phyloP scores from a whole-genome alignment of 2,113 vertebrate genomes.

The Ranitomeya variabilis region DNA sequence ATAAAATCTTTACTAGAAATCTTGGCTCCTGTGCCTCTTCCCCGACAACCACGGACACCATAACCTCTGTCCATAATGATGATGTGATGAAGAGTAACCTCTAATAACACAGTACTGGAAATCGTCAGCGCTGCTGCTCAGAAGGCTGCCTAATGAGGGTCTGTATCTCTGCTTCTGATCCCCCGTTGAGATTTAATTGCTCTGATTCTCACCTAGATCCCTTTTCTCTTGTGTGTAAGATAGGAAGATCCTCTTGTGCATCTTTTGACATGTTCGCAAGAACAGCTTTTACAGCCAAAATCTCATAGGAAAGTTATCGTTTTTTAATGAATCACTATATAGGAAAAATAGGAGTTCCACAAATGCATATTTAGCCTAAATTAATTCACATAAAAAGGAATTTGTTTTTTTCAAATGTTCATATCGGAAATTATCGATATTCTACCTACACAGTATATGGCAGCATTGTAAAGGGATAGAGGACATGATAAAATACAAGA shows the following conservation, averaged over 20 bases:
- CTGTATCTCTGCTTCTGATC: neutral
- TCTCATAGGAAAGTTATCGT: neutral
- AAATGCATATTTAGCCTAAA: neutral
- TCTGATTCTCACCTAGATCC: conserved; percentile 26
- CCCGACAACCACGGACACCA: neutral
- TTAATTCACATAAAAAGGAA: neutral
- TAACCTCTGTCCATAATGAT: neutral
- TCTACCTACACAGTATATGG: neutral
- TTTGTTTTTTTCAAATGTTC: too few relatives aligned
- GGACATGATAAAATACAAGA: neutral
- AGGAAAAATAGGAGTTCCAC: neutral
- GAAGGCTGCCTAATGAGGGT: neutral
- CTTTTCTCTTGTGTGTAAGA: neutral
- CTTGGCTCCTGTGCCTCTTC: neutral
- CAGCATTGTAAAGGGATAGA: neutral
- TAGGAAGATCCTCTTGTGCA: neutral
- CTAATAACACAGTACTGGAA: neutral
- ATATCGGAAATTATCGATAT: too few relatives aligned
- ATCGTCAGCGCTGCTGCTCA: conserved; percentile 7
- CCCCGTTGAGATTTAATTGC: conserved; percentile 21
- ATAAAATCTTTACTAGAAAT: neutral
- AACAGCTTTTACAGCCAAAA: neutral
- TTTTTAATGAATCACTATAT: neutral
- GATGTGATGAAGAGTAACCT: neutral
- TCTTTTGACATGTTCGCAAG: neutral